Base-by-base conservation (phyloP, 2,797 vertebrate genomes). In the Myotis planiceps region DNA sequence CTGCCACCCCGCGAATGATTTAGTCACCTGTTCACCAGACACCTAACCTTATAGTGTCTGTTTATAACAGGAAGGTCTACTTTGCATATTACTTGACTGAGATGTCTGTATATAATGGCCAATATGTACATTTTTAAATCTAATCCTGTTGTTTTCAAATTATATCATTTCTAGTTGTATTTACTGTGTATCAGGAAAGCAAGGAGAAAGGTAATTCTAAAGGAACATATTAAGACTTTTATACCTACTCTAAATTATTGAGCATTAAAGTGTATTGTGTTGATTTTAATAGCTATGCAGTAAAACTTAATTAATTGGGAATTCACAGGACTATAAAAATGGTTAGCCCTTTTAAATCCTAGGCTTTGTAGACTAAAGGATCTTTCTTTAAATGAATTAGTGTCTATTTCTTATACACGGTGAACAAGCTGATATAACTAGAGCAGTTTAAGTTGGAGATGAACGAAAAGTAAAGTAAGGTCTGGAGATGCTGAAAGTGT, bases 271-370 rank as follows among this genome's bases (percentile, higher is more conserved):
- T 69, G 1, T 85, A 69, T 96, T 79, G 79, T 92, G 0, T 91
- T 96, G 58, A 91, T 95, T 93, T 95, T 90, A 96, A 71, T 84
- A 85, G 49, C 29, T 81, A 37, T 78, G 29, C 23, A 16, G 6
- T 96, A 75, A 94, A 95, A 71, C 13, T 80, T 79, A 90, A 80
- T 95, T 69, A 90, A 92, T 72, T 94, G 55, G 39, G 90, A 90
- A 87, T 90, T 95, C 87, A 45, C 10, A 47, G 32, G n/a, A 76
- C 15, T 90, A 15, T 94, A 79, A 74, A 94, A 83, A 96, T 94
- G 47, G 14, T 63, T 90, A 58, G 34, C 32, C 1, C 27, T 75
- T 93, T 90, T 60, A 90, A 96, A 72, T 81, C 3, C 10, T 76
- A 42, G 45, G 49, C 65, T 76, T 90, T 95, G 95, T 72, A 55